Evolutionary conservation across 2,888 invertebrate species (phyloP), one percentile per base, ranked within the genome.

Genomic region (Escarpia spicata): DNA sequence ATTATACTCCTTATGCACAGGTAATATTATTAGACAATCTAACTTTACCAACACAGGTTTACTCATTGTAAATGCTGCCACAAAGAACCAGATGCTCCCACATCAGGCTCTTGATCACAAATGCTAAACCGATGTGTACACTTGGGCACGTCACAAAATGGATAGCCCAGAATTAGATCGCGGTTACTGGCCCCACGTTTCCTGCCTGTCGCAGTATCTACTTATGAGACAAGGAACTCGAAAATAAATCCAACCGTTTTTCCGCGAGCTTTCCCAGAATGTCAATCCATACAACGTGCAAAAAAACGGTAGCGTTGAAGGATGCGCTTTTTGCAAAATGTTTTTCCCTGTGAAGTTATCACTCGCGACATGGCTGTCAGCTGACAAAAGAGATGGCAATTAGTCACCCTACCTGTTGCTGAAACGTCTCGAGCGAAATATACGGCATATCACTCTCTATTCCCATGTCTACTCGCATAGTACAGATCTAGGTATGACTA

Each of bases 281-380:
- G 19, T 19, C 2, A 19, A 19, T 60, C 19, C 60, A 60, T 60
- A 26, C 19, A 19, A 15, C 45, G 10, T 2, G 45, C 8, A 19
- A 60, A 52, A 60, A 60, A 60, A 75, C n/a, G 19, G 6, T 26
- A 52, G 52, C 52, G 75, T 6, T 26, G 19, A n/a, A 15, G 75
- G 75, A 75, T 26, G n/a, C 75, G 26, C 26, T 75, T 75, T 75
- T 75, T n/a, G 26, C 26, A 3, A 19, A 19, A 26, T 26, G n/a
- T 75, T 75, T 75, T 75, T 75, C n/a, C 75, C 19, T 75, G 75
- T 75, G 75, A 75, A 75, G 75, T 75, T 75, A 75, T 75, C 75
- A 75, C 75, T 75, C 75, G 26, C 75, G 6, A 6, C 26, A 26
- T 26, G n/a, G 26, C 75, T 75, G 75, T 75, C 75, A 75, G 19